Evolutionary conservation across 2,888 invertebrate genomes (phyloP).

Genomic region (Cheilosia impressa): DNA sequence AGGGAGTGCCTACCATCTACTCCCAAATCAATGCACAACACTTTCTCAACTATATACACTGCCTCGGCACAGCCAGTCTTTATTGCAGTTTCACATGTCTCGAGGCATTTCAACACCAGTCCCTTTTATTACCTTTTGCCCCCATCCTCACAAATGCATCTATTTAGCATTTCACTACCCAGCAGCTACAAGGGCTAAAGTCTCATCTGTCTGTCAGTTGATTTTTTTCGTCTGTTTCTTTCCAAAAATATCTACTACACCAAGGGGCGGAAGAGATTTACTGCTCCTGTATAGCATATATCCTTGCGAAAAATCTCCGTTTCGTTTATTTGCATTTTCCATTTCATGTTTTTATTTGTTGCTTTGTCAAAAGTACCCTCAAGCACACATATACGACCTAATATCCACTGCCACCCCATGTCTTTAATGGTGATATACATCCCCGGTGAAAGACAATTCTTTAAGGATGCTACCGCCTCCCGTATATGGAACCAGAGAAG

Average conservation of each 20-base stretch:
- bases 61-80: conserved; percentile 15
- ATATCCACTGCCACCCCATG: conserved; percentile 3
- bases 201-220: conserved; percentile 61
- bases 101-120: conserved; percentile 67
- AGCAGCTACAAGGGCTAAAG: conserved; percentile 42
- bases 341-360: conserved; percentile 44
- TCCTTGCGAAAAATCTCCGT: conserved; percentile 69
- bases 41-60: conserved; percentile 24
- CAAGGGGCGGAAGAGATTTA: conserved; percentile 66
- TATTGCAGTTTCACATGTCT: conserved; percentile 61
- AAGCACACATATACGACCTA: conserved; percentile 8
- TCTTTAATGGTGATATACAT: conserved; percentile 29
- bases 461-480: conserved; percentile 31
- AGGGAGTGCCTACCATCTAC: too few species aligned
- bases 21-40: conserved; percentile 28
- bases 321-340: conserved; percentile 69
- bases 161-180: conserved; percentile 59
- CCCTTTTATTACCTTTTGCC: conserved; percentile 46
- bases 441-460: conserved; percentile 52
- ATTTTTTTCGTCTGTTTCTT: neutral
- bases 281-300: conserved; percentile 52
- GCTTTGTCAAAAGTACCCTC: conserved; percentile 53
- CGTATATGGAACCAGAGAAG: conserved; percentile 16
- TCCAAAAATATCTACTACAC: neutral
- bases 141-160: conserved; percentile 54